These are phyloP conservation scores for Alcedo atthis DNA, from an alignment of 2,797 vertebrate species.

Conservation along the genomic window DNA sequence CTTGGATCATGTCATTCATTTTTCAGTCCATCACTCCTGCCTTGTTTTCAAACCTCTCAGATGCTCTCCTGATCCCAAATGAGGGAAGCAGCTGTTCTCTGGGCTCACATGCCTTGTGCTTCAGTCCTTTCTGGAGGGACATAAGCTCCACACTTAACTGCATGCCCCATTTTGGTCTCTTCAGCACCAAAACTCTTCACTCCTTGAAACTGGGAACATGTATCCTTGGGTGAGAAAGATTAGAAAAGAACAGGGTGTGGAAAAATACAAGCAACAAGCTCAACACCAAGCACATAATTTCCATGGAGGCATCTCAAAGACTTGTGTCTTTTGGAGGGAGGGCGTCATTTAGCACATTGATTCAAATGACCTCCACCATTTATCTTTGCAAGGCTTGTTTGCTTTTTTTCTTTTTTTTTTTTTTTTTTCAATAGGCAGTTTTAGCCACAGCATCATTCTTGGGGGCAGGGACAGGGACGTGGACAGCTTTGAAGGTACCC, in stretches of 20 bases:
- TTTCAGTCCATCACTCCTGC: neutral
- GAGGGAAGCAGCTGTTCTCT: neutral
- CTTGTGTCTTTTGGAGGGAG: conserved; percentile 8
- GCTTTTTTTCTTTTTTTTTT: neutral
- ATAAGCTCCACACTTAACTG: neutral
- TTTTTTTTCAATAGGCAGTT: neutral
- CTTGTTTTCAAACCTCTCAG: neutral
- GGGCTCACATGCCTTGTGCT: neutral
- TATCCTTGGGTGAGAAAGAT: conserved; percentile 16
- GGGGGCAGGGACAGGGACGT: neutral
- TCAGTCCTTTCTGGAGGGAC: neutral
- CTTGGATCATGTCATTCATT: neutral
- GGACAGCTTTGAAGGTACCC: conserved; percentile 60
- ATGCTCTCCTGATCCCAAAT: neutral
- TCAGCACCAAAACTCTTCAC: neutral
- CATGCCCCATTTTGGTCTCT: neutral
- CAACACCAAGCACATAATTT: neutral
- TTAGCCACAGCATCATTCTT: conserved; percentile 30
- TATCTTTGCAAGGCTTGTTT: conserved; percentile 4
- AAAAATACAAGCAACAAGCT: conserved; percentile 48
- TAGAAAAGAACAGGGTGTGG: neutral
- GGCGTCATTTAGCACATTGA: conserved; percentile 18
- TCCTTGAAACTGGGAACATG: neutral
- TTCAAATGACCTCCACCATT: conserved; percentile 65
- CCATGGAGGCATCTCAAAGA: conserved; percentile 32